Evolutionary conservation across 2,888 invertebrate species (phyloP).

Genomic region (Apotomis betuletana): DNA sequence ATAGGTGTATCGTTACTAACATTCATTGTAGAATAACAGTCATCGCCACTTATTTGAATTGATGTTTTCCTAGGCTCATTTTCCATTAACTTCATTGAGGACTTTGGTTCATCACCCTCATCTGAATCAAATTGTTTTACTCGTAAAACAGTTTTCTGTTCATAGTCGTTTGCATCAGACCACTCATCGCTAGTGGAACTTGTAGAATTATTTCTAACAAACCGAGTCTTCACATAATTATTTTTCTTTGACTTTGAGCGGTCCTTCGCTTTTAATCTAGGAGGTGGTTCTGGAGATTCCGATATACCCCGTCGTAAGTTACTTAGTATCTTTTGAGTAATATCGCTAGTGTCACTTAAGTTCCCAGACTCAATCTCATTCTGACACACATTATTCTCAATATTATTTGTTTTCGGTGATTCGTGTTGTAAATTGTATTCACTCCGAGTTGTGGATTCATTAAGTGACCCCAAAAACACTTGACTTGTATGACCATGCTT

Average conservation of each 20-base stretch:
- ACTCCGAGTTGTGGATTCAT: conserved; percentile 59
- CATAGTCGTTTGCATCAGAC: conserved; percentile 77
- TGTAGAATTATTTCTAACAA: conserved; percentile 73
- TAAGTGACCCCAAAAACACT: conserved; percentile 82
- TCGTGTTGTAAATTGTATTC: conserved; percentile 44
- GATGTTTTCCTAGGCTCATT: conserved; percentile 85
- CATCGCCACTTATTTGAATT: conserved; percentile 89
- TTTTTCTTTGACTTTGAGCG: conserved; percentile 73
- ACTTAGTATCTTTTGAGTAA: conserved; percentile 70
- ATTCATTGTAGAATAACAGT: conserved; percentile 90
- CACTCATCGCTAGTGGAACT: conserved; percentile 82
- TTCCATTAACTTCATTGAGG: conserved; percentile 59
- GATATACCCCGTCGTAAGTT: conserved; percentile 73
- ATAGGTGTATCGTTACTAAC: conserved; percentile 87
- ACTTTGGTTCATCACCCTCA: conserved; percentile 64
- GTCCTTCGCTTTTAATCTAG: conserved; percentile 71
- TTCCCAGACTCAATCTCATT: conserved; percentile 67
- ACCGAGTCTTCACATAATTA: conserved; percentile 80
- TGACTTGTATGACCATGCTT: conserved; percentile 85
- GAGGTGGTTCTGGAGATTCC: conserved; percentile 79
- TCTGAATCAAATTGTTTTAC: conserved; percentile 81
- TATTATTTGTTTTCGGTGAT: conserved; percentile 33
- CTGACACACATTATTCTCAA: conserved; percentile 47
- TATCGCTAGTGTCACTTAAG: conserved; percentile 75
- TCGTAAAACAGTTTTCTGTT: conserved; percentile 73